Base-by-base conservation (phyloP, 2,888 invertebrate genomes). In the Microdon myrmicae region DNA sequence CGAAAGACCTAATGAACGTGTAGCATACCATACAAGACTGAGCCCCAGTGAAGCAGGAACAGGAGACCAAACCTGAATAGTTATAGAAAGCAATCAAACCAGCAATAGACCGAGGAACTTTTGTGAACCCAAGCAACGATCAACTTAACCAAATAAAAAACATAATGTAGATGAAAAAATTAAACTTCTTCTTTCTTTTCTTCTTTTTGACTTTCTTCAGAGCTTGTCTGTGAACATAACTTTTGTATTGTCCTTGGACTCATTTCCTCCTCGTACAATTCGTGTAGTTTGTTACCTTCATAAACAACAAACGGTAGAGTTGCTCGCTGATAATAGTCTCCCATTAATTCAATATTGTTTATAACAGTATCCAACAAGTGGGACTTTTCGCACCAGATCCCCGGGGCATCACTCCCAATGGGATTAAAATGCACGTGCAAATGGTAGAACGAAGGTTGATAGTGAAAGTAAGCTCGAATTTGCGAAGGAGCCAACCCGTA, bases 401-500 rank as follows among this genome's bases (percentile, higher is more conserved):
- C 90, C 32, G 92, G 90, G 0, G 90, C 88, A 70, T 92, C 90
- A 81, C 88, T 88, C 32, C 85, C 84, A 2, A 96, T 76, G 51
- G 87, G 86, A 7, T 92, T 92, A 73, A 96, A 93, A 79, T 99
- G 98, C 0, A 98, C 85, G 77, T 99, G 98, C 0, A 99, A 82
- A 76, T 98, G 96, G 80, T 96, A 97, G 81, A 95, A 99, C 0
- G 96, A 93, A 0, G 98, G 98, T 73, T 95, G 96, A 80, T 98
- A 98, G 78, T 98, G 97, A 0, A 97, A 77, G 77, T 91, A 98
- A 60, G 92, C 85, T 14, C 96, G 84, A 16, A 97, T 78, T 73
- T 92, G 88, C 3, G 86, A 84, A 9, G 83, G 78, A 3, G 84
- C 80, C 1, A 98, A 71, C 8, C 85, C 85, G 80, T 90, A 97